These are phyloP conservation scores for Teleiodes luculella DNA, from an alignment of 2,888 invertebrate species.

Conservation along the genomic window DNA sequence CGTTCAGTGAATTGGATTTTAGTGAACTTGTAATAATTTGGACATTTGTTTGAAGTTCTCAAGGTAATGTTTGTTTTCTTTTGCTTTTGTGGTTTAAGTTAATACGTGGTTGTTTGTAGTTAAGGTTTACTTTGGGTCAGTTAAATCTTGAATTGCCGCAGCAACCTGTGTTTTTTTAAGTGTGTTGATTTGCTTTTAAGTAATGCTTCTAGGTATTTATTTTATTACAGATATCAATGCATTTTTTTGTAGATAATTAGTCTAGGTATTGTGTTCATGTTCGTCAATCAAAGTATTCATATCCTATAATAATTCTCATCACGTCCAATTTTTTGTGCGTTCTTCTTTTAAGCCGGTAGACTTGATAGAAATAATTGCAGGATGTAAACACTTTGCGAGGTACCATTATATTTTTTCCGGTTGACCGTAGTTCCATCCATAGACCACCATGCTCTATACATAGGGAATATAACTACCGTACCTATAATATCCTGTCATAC, in stretches of 20 bases:
- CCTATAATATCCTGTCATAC: not conserved
- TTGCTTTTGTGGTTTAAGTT: not conserved
- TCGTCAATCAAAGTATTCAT: too few species aligned
- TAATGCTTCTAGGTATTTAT: too few species aligned
- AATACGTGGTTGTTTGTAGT: not conserved
- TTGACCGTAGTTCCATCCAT: not conserved
- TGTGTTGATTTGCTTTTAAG: too few species aligned
- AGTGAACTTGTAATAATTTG: slow-evolving; percentile 33
- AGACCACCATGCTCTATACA: not conserved
- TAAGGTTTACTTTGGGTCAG: not conserved
- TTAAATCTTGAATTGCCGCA: not conserved
- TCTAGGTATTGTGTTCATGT: too few species aligned
- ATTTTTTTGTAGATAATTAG: too few species aligned
- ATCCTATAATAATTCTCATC: too few species aligned
- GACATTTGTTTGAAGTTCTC: slow-evolving; percentile 34
- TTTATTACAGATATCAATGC: too few species aligned
- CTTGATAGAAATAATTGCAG: not conserved
- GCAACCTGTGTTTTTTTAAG: not conserved
- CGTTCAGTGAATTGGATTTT: slow-evolving; percentile 36
- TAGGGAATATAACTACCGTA: too few species aligned
- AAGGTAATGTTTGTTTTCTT: slow-evolving; percentile 33
- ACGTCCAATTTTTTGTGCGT: too few species aligned
- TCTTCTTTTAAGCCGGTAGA: not conserved
- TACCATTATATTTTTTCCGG: not conserved
- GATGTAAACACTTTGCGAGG: not conserved